Conservation (phyloP, 2,113 vertebrate genomes). For the Falcunculus frontatus region DNA sequence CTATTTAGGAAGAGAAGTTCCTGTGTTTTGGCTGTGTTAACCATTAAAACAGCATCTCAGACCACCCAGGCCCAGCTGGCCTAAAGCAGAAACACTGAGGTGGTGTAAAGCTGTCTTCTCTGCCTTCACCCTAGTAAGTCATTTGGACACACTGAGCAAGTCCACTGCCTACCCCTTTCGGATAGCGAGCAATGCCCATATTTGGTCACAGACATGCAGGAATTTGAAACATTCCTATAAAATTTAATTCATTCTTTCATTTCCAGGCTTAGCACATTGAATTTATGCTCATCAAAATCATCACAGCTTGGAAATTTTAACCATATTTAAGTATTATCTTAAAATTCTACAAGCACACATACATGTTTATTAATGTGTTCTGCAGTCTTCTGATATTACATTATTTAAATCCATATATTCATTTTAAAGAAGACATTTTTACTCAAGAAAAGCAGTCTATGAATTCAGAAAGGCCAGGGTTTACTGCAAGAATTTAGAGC, state of each 20-base stretch:
- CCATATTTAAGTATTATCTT: not conserved
- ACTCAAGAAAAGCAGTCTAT: not conserved
- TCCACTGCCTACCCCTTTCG: not conserved
- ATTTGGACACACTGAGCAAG: not conserved
- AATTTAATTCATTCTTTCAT: constrained; percentile 9
- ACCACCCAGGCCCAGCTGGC: constrained; percentile 27
- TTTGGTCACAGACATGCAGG: constrained; percentile 6
- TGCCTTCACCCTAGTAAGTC: not conserved
- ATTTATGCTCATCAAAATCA: not conserved
- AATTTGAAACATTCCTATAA: constrained; percentile 29
- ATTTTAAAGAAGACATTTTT: not conserved
- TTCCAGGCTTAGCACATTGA: not conserved
- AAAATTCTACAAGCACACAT: not conserved
- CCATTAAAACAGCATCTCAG: constrained; percentile 17
- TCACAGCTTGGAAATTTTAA: not conserved
- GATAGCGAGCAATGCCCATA: not conserved
- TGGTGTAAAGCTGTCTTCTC: not conserved
- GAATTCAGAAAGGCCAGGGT: not conserved
- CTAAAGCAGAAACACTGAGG: not conserved
- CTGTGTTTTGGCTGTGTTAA: constrained; percentile 22
- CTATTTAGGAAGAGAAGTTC: not conserved
- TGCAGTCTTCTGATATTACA: accelerated
- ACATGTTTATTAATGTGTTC: not conserved
- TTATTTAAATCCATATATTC: not conserved
- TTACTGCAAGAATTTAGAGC: not conserved